Percentiles rank a stretch among this genome's conserved stretches.
These are phyloP conservation scores for Hycleus phaleratus DNA, from an alignment of 1,140 invertebrate genomes.

Conservation along the genomic window DNA sequence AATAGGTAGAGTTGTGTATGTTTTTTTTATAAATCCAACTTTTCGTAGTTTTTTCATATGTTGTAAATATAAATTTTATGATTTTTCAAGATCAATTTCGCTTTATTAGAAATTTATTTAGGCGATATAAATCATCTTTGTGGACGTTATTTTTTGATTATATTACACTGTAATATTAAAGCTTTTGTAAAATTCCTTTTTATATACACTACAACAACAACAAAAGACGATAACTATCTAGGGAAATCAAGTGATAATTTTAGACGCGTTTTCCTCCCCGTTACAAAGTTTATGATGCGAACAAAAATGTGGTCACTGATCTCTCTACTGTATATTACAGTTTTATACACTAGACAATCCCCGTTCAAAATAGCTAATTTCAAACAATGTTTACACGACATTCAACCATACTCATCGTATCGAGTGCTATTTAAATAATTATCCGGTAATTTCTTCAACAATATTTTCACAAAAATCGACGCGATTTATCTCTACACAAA, in stretches of 20 bases:
- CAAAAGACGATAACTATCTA: slow-evolving; percentile 14
- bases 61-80: background rate
- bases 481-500: too few species aligned
- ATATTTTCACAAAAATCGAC: too few species aligned
- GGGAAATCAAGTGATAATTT: slow-evolving; percentile 14
- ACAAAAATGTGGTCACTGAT: slow-evolving; percentile 14
- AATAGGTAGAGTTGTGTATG: too few species aligned
- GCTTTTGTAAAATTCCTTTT: slow-evolving; percentile 5
- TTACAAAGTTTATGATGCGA: slow-evolving; percentile 9
- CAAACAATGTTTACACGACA: slow-evolving; percentile 7
- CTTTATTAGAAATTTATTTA: slow-evolving; percentile 2
- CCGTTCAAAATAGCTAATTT: slow-evolving; percentile 1
- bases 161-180: background rate
- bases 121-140: background rate
- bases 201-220: background rate
- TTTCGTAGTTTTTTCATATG: background rate
- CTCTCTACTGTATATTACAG: background rate
- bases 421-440: too few species aligned
- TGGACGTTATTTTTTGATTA: slow-evolving; percentile 1
- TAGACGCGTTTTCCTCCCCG: slow-evolving; percentile 4
- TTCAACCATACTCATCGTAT: too few species aligned
- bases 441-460: too few species aligned
- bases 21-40: background rate
- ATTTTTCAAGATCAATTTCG: slow-evolving; percentile 1
- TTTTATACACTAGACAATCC: slow-evolving; percentile 2